Conservation (phyloP, 2,797 vertebrate species). For the Ceryle rudis region DNA sequence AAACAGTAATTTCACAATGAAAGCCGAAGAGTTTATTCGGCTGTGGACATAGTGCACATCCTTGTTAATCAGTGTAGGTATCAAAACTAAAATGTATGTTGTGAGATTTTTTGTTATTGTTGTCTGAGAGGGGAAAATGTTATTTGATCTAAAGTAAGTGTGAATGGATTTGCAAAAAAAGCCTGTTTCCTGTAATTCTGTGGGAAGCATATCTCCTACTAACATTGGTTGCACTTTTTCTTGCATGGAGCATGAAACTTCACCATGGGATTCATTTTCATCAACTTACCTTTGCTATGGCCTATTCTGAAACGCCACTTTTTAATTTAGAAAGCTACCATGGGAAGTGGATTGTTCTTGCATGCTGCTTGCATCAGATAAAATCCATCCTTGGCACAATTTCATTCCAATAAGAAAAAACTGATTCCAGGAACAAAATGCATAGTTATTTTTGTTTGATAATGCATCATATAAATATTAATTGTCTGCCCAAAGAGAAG, state of each 20-base stretch:
- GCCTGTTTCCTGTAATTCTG: neutral
- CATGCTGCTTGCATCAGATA: slow-evolving; percentile 38
- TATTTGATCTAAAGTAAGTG: neutral
- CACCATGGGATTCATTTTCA: neutral
- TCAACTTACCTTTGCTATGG: neutral
- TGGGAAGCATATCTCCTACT: neutral
- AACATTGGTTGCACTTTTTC: neutral
- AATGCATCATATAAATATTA: neutral
- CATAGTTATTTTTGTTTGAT: slow-evolving; percentile 13
- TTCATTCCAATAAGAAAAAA: slow-evolving; percentile 9
- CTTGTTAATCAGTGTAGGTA: neutral
- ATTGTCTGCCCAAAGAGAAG: neutral
- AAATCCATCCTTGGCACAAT: slow-evolving; percentile 50
- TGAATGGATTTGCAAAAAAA: neutral
- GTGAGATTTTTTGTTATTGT: neutral
- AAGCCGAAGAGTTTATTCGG: neutral
- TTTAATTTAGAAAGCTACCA: neutral
- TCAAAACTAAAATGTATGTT: neutral
- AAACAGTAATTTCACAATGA: slow-evolving; percentile 48
- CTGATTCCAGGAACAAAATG: slow-evolving; percentile 23
- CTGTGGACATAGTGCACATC: neutral
- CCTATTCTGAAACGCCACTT: neutral
- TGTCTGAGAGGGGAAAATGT: neutral
- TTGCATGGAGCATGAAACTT: neutral
- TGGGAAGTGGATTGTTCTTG: neutral